Base-by-base conservation (phyloP, 2,113 vertebrate species). In the Crotalus tigris region DNA sequence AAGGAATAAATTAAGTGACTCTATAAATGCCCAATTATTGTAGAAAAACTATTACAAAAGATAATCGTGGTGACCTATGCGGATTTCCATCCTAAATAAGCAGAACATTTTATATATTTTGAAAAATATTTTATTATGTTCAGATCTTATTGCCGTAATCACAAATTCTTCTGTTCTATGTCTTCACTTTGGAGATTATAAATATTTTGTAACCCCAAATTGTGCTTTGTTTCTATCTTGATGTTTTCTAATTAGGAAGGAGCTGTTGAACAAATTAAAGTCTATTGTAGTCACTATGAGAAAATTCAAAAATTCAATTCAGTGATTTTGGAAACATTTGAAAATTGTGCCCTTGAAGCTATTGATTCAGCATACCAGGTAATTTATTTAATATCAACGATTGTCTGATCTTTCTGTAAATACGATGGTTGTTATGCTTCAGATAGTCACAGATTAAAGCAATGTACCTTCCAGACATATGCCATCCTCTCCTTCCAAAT, bases 321-420 rank as follows among this genome's bases (percentile, higher is more conserved):
- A 93, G 95, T 97, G 19, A 96, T 99, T 92, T 93, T 91, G 3
- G 85, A 55, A 49, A 97, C 96, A 92, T 96, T 99, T 69, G 97
- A 98, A 94, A 97, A 55, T 4, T 99, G 99, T 96, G 98, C 98
- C 92, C 96, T 98, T 0, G 98, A 99, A 88, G 98, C 99, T 5
- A 98, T 99, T 1, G 95, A 97, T 88, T 92, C 11, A 0, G 96
- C 98, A 90, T 99, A 98, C 94, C 98, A 99, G 98, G 99, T 99
- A 97, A 9, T 4, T 29, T 59, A 55, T 59, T 23, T 69, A 44
- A 39, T 61, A 75, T 89, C 54, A n/a, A 58, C 2, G 19, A 75
- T 75, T 75, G 64, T 75, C n/a, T 33, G 15, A 75, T 75, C 64
- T 33, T 33, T 17, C 64, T 33, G 13, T 75, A 75, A 75, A 75